These are phyloP conservation scores for Lasiommata megera DNA, from an alignment of 2,888 invertebrate species.

Conservation along the genomic window DNA sequence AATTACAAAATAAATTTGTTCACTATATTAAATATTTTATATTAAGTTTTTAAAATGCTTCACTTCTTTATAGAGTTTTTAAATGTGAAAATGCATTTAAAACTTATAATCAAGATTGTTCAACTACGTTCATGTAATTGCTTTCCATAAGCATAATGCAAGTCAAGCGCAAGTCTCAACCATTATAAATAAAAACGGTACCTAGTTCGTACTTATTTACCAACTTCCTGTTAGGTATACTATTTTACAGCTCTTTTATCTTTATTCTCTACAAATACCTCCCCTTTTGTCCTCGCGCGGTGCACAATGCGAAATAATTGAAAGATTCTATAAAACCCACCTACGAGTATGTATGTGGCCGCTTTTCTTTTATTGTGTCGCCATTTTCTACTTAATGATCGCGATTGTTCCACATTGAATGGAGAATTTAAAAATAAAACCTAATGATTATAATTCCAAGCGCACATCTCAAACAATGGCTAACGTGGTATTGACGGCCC, in stretches of 20 bases:
- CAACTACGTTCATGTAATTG: no score
- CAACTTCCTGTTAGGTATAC: not conserved
- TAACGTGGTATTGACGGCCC: conserved; percentile 3
- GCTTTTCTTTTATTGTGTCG: conserved; percentile 31
- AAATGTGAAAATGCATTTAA: no score
- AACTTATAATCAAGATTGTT: no score
- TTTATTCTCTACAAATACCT: conserved; percentile 14
- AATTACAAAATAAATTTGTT: no score
- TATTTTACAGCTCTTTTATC: conserved; percentile 8
- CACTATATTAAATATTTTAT: no score
- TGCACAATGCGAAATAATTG: conserved; percentile 29
- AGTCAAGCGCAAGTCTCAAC: no score
- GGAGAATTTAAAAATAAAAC: conserved; percentile 24
- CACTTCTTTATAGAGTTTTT: no score
- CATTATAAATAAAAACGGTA: not conserved
- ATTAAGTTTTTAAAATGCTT: no score
- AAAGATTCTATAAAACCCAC: conserved; percentile 29
- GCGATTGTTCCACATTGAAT: conserved; percentile 29
- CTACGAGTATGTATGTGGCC: conserved; percentile 18
- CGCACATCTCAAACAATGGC: conserved; percentile 25
- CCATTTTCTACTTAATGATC: conserved; percentile 31
- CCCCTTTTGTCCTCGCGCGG: conserved; percentile 1
- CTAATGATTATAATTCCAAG: conserved; percentile 27
- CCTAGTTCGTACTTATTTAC: not conserved
- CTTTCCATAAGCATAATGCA: no score